These are phyloP conservation scores for Microdon myrmicae DNA, from an alignment of 2,888 invertebrate genomes.

Conservation along the genomic window DNA sequence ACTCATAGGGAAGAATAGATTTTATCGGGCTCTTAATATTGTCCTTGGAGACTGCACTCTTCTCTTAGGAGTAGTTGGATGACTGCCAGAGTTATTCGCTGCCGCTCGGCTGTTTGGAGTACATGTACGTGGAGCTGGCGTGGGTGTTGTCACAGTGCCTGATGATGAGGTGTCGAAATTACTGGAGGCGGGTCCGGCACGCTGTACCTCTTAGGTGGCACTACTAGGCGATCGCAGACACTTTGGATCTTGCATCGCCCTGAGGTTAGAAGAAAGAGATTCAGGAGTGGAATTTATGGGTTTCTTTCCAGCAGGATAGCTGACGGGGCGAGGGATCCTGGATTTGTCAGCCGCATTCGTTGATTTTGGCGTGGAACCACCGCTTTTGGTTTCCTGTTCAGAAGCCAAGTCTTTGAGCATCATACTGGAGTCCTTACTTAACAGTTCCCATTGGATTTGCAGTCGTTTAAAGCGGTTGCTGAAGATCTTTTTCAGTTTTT, in stretches of 20 bases:
- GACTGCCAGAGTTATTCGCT: slow-evolving; percentile 35
- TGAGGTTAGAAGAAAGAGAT: slow-evolving; percentile 60
- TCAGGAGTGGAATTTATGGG: slow-evolving; percentile 53
- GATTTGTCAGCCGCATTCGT: slow-evolving; percentile 62
- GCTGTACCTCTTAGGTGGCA: slow-evolving; percentile 65
- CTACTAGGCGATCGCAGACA: slow-evolving; percentile 64
- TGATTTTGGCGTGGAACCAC: slow-evolving; percentile 66
- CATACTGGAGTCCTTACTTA: slow-evolving; percentile 66
- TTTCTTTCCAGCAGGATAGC: slow-evolving; percentile 66
- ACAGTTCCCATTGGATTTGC: slow-evolving; percentile 67
- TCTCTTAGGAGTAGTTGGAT: slow-evolving; percentile 65
- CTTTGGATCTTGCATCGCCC: slow-evolving; percentile 60
- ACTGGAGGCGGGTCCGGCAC: slow-evolving; percentile 54
- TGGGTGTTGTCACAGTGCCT: slow-evolving; percentile 44
- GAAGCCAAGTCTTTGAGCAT: slow-evolving; percentile 63
- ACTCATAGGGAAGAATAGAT: no score
- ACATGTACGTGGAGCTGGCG: slow-evolving; percentile 56
- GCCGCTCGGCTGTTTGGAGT: slow-evolving; percentile 58
- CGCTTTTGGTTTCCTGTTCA: slow-evolving; percentile 65
- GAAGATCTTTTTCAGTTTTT: slow-evolving; percentile 65
- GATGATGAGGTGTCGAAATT: slow-evolving; percentile 25
- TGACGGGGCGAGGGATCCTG: slow-evolving; percentile 66
- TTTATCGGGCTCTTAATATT: no score
- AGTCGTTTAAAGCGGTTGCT: slow-evolving; percentile 67
- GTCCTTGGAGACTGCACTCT: slow-evolving; percentile 64